These are phyloP conservation scores for Cheilosia soror DNA, from an alignment of 2,888 invertebrate genomes.

Conservation along the genomic window DNA sequence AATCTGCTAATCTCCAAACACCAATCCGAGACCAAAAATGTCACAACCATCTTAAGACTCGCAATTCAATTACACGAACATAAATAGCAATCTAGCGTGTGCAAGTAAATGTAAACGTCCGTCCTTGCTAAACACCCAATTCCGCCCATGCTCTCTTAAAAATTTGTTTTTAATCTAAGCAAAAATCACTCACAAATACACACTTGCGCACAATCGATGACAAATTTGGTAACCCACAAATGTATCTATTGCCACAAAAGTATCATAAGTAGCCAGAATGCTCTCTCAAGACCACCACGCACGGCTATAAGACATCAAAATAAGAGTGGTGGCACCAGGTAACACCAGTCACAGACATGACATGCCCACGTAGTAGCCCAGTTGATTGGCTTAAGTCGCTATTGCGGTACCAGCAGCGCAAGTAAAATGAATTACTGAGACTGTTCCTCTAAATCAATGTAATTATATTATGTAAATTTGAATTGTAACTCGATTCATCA, in stretches of 20 bases:
- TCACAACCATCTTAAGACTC: constrained; percentile 41
- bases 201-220: constrained; percentile 16
- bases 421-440: constrained; percentile 63
- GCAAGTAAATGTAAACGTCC: constrained; percentile 63
- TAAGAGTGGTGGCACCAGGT: constrained; percentile 54
- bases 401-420: not conserved
- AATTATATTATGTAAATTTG: constrained; percentile 71
- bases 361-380: constrained; percentile 43
- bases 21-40: constrained; percentile 38
- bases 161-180: constrained; percentile 44
- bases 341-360: constrained; percentile 40
- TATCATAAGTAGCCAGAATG: constrained; percentile 43
- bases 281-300: constrained; percentile 61
- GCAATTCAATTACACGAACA: constrained; percentile 43
- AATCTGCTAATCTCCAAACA: constrained; percentile 40
- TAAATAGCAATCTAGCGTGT: constrained; percentile 29
- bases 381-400: constrained; percentile 28
- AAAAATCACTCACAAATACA: constrained; percentile 1
- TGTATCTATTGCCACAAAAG: constrained; percentile 54
- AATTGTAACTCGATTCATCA: constrained; percentile 55
- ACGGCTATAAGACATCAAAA: constrained; percentile 34
- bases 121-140: constrained; percentile 69
- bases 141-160: constrained; percentile 32
- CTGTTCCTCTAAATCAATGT: constrained; percentile 66
- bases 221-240: constrained; percentile 68